Percentiles rank a stretch among this genome's conserved stretches.
Conservation (phyloP, 2,113 vertebrate species). For the Anolis carolinensis region DNA sequence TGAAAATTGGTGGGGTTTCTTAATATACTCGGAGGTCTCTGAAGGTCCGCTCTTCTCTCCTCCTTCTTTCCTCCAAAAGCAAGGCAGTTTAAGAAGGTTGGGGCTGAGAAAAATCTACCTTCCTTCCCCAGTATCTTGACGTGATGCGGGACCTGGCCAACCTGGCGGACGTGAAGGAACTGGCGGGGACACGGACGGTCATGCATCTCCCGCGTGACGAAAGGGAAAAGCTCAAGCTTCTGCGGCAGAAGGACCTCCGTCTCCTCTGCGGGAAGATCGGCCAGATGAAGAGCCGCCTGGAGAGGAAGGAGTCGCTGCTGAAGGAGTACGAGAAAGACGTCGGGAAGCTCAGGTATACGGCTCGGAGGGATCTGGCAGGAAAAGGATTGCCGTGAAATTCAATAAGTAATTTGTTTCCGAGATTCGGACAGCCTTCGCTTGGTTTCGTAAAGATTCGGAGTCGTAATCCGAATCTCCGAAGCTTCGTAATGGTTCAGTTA, state of each 20-base stretch:
- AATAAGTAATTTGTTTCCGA: too few relatives aligned
- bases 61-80: background rate
- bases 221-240: conserved; percentile 59
- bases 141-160: conserved; percentile 71
- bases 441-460: too few relatives aligned
- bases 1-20: fast-evolving
- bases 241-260: conserved; percentile 70
- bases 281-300: conserved; percentile 69
- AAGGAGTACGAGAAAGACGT: conserved; percentile 60
- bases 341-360: conserved; percentile 75
- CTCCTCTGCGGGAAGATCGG: conserved; percentile 72
- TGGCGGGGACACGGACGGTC: conserved; percentile 74
- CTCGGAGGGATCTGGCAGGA: too few relatives aligned
- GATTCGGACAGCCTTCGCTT: too few relatives aligned
- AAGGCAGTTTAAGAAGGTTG: background rate
- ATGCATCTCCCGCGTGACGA: conserved; percentile 71
- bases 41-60: too few relatives aligned
- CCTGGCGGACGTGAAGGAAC: conserved; percentile 78
- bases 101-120: background rate
- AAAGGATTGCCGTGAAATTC: too few relatives aligned
- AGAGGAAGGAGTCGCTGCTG: conserved; percentile 75
- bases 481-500: too few relatives aligned
- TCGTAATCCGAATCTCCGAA: too few relatives aligned
- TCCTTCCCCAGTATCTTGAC: conserved; percentile 75
- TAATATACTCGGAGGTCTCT: too few relatives aligned